These are phyloP conservation scores for Muricea muricata DNA, from an alignment of 92 coral and sea anemone species.

Conservation along the genomic window DNA sequence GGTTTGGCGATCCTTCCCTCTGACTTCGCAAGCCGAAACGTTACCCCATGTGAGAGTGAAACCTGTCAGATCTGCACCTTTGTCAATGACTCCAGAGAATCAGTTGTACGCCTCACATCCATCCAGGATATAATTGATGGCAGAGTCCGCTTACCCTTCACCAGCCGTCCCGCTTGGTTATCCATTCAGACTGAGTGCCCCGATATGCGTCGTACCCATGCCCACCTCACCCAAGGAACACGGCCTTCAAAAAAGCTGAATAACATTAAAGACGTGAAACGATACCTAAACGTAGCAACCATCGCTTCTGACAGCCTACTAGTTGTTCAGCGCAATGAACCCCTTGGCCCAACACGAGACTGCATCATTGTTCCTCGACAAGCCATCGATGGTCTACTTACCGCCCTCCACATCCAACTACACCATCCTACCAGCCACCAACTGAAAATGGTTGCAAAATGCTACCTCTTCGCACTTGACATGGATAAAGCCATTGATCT, in stretches of 20 bases:
- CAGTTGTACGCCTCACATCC: conserved; percentile 51
- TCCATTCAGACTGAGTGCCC: conserved; percentile 40
- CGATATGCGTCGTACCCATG: conserved; percentile 59
- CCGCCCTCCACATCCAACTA: conserved; percentile 35
- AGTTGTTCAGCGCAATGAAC: conserved; percentile 36
- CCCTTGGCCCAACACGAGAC: background rate
- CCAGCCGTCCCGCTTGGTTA: conserved; percentile 67
- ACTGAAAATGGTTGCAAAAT: background rate
- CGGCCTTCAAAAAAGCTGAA: conserved; percentile 68
- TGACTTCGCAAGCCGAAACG: conserved; percentile 46
- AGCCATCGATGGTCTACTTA: conserved; percentile 21
- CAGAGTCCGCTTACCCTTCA: conserved; percentile 53
- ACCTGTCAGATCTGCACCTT: conserved; percentile 65
- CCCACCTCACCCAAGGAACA: conserved; percentile 69
- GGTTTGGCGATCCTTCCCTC: conserved; percentile 44
- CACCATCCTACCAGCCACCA: conserved; percentile 54
- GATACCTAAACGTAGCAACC: conserved; percentile 63
- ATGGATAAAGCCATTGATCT: background rate
- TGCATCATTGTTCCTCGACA: conserved; percentile 36
- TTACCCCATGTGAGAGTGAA: conserved; percentile 46
- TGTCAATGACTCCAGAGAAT: conserved; percentile 30
- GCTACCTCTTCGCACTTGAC: conserved; percentile 8
- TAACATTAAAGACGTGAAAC: conserved; percentile 71
- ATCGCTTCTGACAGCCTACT: conserved; percentile 66
- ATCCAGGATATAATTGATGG: conserved; percentile 52